Evolutionary conservation across 92 coral and sea anemone genomes (phyloP).

Genomic region (Paragorgia papillata): DNA sequence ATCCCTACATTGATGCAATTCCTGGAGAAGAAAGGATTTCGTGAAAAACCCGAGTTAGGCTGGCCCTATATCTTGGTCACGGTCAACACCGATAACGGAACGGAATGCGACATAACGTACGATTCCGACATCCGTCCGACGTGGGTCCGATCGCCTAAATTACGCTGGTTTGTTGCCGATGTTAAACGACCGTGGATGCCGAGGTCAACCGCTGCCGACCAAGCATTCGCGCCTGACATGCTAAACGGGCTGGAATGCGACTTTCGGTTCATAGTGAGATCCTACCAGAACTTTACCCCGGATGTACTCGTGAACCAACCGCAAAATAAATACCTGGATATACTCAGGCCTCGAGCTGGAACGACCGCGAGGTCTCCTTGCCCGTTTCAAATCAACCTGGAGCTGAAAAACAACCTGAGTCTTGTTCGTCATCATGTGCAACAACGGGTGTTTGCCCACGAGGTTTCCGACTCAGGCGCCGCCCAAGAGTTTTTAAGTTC

Average conservation of each 20-base stretch:
- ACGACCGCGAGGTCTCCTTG: constrained; percentile 16
- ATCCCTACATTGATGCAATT: constrained; percentile 10
- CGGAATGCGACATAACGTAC: constrained; percentile 39
- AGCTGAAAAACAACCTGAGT: constrained; percentile 74
- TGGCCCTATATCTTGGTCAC: constrained; percentile 29
- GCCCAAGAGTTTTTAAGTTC: constrained; percentile 39
- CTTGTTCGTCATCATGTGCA: constrained; percentile 78
- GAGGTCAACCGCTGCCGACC: constrained; percentile 45
- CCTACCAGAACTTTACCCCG: constrained; percentile 15
- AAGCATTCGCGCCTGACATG: constrained; percentile 42
- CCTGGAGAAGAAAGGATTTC: constrained; percentile 30
- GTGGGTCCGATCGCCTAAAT: constrained; percentile 66
- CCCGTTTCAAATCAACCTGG: constrained; percentile 72
- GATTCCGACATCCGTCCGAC: constrained; percentile 25
- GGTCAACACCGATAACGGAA: constrained; percentile 30
- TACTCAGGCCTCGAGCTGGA: constrained; percentile 56
- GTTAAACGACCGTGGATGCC: constrained; percentile 86
- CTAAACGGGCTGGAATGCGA: constrained; percentile 90
- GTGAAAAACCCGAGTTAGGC: constrained; percentile 2
- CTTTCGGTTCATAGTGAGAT: constrained; percentile 72
- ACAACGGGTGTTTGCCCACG: constrained; percentile 55
- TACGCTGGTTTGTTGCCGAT: constrained; percentile 93
- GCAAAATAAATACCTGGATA: constrained; percentile 75
- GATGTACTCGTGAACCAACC: constrained; percentile 70
- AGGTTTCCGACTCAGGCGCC: too few species aligned